Percentiles rank a stretch among this genome's conserved stretches.
Evolutionary conservation across 2,113 vertebrate species (phyloP).

Genomic region (Oreotragus oreotragus): DNA sequence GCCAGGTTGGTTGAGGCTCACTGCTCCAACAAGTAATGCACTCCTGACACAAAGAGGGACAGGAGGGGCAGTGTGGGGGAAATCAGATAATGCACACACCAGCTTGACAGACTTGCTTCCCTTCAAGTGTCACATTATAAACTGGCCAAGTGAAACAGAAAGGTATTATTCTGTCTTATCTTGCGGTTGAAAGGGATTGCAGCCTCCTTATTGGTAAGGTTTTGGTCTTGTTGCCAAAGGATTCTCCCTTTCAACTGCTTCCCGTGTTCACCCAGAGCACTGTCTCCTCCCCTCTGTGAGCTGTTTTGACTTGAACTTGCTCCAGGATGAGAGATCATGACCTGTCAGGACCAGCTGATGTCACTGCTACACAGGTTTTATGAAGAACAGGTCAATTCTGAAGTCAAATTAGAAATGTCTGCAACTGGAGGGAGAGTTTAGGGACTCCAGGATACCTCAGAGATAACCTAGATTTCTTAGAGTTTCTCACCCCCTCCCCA

Average conservation of each 20-base stretch:
- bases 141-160: constrained; percentile 78
- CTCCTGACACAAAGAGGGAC: constrained; percentile 74
- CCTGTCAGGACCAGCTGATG: neutral
- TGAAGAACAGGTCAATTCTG: neutral
- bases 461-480: neutral
- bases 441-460: neutral
- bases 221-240: constrained; percentile 54
- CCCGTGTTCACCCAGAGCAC: neutral
- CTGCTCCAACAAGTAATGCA: constrained; percentile 72
- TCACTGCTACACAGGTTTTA: neutral
- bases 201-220: constrained; percentile 70
- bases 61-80: constrained; percentile 56
- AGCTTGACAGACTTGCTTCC: constrained; percentile 72
- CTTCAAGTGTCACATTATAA: constrained; percentile 73
- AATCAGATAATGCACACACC: constrained; percentile 74
- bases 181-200: constrained; percentile 68
- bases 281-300: neutral
- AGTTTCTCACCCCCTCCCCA: neutral
- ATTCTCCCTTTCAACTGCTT: neutral
- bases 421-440: neutral
- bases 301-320: neutral
- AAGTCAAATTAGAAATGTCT: neutral
- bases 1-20: constrained; percentile 43
- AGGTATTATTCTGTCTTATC: constrained; percentile 73
- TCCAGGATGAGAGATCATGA: neutral